Evolutionary conservation across 2,888 invertebrate species (phyloP), one percentile per base, ranked within the genome.

Genomic region (Sicus ferrugineus): DNA sequence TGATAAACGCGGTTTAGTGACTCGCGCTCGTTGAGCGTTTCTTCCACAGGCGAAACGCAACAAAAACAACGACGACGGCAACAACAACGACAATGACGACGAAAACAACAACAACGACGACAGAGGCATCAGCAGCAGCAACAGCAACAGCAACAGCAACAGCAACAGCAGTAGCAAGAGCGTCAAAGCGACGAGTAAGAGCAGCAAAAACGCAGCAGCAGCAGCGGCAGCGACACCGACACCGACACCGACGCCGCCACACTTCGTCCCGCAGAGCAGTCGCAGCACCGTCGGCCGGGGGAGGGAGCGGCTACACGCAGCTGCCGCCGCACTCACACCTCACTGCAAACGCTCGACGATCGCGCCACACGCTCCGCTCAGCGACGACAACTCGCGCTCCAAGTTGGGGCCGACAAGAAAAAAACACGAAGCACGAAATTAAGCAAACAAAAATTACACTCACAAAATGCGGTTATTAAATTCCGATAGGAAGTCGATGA

Each of bases 61-160:
- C 50, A 52, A 52, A 7, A 23, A 23, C 9, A 3, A 14, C 21
- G 4, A 52, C 23, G 21, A 23, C 21, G n/a, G 19, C 59, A 59
- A 26, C 56, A 58, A 38, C 62, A 58, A 14, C 52, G 38, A 38
- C 34, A 59, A 63, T 28, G 67, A 31, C 63, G 38, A 56, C 63
- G 63, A 48, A 54, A 72, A 48, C 72, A 73, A 69, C 58, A 58
- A n/a, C 59, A 28, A 38, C 7, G 23, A 26, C 73, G 70, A 65
- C 69, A 74, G 73, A 73, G 21, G 9, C 5, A n/a, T 34, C 48
- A 70, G 59, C 63, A 63, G 59, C 67, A 54, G 61, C 52, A 52
- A 67, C 70, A 28, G 66, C 56, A 61, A 46, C 58, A 50, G 2
- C 52, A 59, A 52, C 76, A 48, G 42, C 65, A 62, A 34, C 46